Percentiles rank a stretch among this genome's conserved stretches.
Evolutionary conservation across 2,113 vertebrate genomes (phyloP).

Genomic region (Lutjanus erythropterus): DNA sequence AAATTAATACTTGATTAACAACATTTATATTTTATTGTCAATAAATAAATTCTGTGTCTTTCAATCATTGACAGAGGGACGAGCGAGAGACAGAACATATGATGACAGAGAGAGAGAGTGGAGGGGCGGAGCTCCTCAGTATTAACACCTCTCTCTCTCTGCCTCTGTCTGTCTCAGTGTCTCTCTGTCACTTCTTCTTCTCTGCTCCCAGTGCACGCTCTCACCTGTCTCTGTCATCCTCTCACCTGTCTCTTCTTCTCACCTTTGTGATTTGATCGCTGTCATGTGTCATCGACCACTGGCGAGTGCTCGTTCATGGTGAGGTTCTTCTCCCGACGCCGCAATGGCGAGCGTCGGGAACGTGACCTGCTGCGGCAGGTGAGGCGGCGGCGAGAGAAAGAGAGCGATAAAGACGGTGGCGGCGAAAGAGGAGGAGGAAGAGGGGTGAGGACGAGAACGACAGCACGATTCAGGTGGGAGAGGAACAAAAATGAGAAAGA

Average conservation of each 20-base stretch:
- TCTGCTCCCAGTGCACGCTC: background rate
- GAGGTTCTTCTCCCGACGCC: conserved; percentile 33
- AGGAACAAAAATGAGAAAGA: background rate
- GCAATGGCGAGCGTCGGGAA: background rate
- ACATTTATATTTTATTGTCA: too few species aligned
- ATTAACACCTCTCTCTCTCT: background rate
- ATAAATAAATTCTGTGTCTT: too few species aligned
- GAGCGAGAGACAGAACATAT: too few species aligned
- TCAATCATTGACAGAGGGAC: too few species aligned
- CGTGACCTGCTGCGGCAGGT: conserved; percentile 54
- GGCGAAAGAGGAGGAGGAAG: conserved; percentile 22
- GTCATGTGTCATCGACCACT: conserved; percentile 1
- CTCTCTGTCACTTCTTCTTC: background rate
- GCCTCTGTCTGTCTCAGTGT: background rate
- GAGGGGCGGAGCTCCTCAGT: background rate
- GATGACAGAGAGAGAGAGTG: too few species aligned
- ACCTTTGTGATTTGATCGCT: background rate
- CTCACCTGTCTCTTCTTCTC: too few species aligned
- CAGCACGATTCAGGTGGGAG: conserved; percentile 62
- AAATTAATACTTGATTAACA: too few species aligned
- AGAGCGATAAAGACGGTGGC: conserved; percentile 6
- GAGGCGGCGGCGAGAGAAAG: conserved; percentile 34
- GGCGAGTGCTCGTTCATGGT: conserved; percentile 48
- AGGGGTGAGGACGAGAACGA: conserved; percentile 37
- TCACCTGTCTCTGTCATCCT: background rate